These are phyloP conservation scores for Glossophaga mutica DNA, from an alignment of 2,797 vertebrate species.

Conservation along the genomic window DNA sequence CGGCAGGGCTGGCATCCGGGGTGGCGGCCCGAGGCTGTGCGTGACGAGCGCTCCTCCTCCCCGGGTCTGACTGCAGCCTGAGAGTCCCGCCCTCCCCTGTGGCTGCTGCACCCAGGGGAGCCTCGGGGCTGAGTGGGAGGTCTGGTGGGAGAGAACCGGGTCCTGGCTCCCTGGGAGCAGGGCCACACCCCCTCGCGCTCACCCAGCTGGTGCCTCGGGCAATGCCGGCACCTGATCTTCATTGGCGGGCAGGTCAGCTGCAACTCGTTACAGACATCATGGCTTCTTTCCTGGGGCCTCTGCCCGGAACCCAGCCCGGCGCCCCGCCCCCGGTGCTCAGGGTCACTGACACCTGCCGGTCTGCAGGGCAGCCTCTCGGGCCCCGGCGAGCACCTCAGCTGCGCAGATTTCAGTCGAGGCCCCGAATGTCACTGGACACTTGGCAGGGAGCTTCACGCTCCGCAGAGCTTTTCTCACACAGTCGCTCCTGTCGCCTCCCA, in stretches of 20 bases:
- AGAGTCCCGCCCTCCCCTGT: neutral
- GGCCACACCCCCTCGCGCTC: no score
- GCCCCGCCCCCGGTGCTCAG: neutral
- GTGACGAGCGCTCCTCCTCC: rapidly evolving
- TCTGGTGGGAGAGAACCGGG: neutral
- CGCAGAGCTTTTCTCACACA: neutral
- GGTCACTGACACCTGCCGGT: neutral
- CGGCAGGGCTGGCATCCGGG: neutral
- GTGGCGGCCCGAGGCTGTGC: rapidly evolving
- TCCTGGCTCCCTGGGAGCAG: neutral
- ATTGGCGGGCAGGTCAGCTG: rapidly evolving
- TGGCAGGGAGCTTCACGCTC: neutral
- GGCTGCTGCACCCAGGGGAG: neutral
- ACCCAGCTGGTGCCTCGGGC: neutral
- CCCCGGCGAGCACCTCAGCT: neutral
- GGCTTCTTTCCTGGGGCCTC: neutral
- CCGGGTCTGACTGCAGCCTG: neutral
- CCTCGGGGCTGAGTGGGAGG: rapidly evolving
- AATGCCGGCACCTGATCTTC: neutral
- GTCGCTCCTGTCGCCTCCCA: neutral
- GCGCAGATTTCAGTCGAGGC: neutral
- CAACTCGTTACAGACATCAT: rapidly evolving
- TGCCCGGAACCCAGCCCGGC: neutral
- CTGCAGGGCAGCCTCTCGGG: neutral
- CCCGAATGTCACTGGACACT: neutral